Evolutionary conservation across 2,797 vertebrate genomes (phyloP).

Genomic region (Sebastes nivosus): DNA sequence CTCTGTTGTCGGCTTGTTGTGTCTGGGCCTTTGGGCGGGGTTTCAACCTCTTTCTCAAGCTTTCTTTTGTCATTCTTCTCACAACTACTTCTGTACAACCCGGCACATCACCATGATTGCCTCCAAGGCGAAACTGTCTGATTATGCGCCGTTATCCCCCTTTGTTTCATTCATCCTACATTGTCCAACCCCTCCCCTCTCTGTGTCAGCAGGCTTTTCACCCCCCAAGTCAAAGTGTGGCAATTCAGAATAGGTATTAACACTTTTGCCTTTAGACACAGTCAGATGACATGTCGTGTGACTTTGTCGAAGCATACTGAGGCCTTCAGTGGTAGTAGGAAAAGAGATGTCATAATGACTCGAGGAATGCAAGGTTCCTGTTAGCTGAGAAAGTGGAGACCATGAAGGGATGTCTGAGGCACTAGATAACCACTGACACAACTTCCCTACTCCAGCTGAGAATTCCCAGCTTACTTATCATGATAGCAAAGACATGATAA

Average conservation of each 20-base stretch:
- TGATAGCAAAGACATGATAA: conserved; percentile 42
- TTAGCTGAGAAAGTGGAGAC: conserved; percentile 21
- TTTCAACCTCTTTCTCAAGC: background rate
- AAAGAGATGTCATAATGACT: conserved; percentile 37
- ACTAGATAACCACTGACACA: conserved; percentile 40
- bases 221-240: background rate
- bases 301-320: background rate
- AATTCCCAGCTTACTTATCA: conserved; percentile 38
- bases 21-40: too few species aligned
- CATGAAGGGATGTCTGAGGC: conserved; percentile 25
- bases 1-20: too few species aligned
- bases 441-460: conserved; percentile 32
- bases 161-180: conserved; percentile 10
- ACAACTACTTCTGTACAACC: background rate
- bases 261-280: background rate
- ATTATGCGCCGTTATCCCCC: background rate
- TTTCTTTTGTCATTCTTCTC: background rate
- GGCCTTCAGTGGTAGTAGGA: background rate
- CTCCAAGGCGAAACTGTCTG: background rate
- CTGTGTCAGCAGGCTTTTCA: conserved; percentile 2
- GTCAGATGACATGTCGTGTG: background rate
- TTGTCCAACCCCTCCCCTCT: background rate
- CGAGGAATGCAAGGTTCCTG: conserved; percentile 41
- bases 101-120: background rate
- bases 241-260: background rate